A percentile compares a stretch with the other conserved stretches of the same genome.
phyloP scores from a whole-genome alignment of 1,140 invertebrate genomes.

The Habropoda laboriosa region DNA sequence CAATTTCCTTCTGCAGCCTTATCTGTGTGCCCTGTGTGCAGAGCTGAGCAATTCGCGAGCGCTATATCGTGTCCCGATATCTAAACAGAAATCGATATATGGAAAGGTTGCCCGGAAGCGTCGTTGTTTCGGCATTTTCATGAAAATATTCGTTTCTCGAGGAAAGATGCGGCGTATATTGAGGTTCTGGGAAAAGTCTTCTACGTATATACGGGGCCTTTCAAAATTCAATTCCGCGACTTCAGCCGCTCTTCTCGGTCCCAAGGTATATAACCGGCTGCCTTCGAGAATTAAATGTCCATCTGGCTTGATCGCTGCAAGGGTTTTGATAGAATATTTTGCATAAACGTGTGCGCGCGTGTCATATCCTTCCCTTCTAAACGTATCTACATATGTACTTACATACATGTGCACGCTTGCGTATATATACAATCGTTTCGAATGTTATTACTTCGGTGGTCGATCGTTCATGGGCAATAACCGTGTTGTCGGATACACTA shows the following conservation, averaged over 20 bases:
- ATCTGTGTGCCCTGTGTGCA: too few relatives aligned
- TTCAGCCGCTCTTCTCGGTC: conserved; percentile 31
- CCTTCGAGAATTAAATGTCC: conserved; percentile 64
- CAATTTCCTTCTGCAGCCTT: not conserved
- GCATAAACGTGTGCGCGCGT: conserved; percentile 15
- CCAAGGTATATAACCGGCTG: conserved; percentile 50
- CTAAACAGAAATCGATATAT: conserved; percentile 19
- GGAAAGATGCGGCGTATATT: conserved; percentile 6
- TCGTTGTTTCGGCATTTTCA: conserved; percentile 38
- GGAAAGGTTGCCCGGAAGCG: not conserved
- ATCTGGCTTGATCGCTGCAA: conserved; percentile 56
- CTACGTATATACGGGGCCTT: conserved; percentile 35
- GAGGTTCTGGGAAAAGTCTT: not conserved
- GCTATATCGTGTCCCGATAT: not conserved
- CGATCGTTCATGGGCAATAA: conserved; percentile 35
- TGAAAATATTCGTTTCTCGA: conserved; percentile 24
- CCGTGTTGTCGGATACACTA: not conserved
- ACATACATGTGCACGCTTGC: too few relatives aligned
- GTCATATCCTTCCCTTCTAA: not conserved
- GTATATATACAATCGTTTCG: not conserved
- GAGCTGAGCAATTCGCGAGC: not conserved
- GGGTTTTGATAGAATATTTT: conserved; percentile 56
- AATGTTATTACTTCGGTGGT: conserved; percentile 43
- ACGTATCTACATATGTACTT: not conserved
- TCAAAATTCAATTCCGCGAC: conserved; percentile 60